Percentiles rank a stretch among this genome's conserved stretches.
Conservation (phyloP, 2,113 vertebrate genomes). For the Climacteris rufus region DNA sequence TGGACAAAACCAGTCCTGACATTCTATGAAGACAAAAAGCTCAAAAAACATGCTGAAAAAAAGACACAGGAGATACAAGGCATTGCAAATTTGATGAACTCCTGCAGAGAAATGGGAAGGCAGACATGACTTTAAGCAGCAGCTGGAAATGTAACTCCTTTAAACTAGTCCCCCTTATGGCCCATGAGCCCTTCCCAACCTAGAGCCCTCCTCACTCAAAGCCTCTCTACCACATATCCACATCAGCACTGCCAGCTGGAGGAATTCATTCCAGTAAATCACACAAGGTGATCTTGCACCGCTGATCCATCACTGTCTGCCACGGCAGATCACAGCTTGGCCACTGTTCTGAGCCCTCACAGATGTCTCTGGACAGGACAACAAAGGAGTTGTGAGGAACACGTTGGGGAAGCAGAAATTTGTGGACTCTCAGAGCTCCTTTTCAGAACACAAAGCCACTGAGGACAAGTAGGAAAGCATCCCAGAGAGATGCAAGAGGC, state of each 20-base stretch:
- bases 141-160: not conserved
- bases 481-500: not conserved
- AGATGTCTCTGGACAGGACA: not conserved
- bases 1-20: not conserved
- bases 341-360: not conserved
- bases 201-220: not conserved
- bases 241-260: not conserved
- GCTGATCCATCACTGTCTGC: not conserved
- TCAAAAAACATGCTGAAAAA: not conserved
- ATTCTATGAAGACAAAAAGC: not conserved
- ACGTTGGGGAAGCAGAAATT: not conserved
- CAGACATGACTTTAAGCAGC: not conserved
- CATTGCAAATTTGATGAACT: not conserved
- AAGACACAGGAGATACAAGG: not conserved
- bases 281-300: not conserved
- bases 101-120: not conserved
- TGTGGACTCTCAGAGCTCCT: not conserved
- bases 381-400: not conserved
- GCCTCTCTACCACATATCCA: not conserved
- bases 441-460: not conserved
- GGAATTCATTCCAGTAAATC: not conserved
- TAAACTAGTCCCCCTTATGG: not conserved
- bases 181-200: not conserved
- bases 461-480: not conserved
- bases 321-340: accelerated